These are phyloP conservation scores for Ectobius pallidus DNA, from an alignment of 2,888 invertebrate genomes.

Conservation along the genomic window DNA sequence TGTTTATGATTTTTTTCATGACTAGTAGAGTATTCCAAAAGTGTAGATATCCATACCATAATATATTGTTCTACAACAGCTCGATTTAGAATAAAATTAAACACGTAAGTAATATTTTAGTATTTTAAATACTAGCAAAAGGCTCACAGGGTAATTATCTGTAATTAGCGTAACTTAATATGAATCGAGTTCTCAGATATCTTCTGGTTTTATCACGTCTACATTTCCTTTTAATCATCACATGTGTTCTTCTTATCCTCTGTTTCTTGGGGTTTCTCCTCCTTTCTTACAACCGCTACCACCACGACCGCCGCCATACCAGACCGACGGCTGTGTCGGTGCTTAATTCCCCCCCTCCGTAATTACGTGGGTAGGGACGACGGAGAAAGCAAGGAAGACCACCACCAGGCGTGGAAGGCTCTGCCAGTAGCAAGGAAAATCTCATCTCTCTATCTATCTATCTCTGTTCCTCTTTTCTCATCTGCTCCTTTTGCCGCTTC, in stretches of 20 bases:
- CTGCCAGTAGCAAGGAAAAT: conserved; percentile 12
- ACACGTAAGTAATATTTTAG: too few species aligned
- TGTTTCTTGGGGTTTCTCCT: conserved; percentile 12
- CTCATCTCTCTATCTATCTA: conserved; percentile 12
- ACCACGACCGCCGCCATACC: background rate
- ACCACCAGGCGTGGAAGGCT: background rate
- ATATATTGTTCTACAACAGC: too few species aligned
- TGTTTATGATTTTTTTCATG: too few species aligned
- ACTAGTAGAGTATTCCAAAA: too few species aligned
- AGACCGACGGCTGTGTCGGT: conserved; percentile 53
- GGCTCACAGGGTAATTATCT: too few species aligned
- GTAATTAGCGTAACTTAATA: too few species aligned
- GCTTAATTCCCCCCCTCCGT: conserved; percentile 58
- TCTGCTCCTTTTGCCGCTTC: conserved; percentile 34
- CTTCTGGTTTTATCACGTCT: background rate
- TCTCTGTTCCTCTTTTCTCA: conserved; percentile 31
- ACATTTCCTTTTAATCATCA: conserved; percentile 2
- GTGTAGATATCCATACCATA: too few species aligned
- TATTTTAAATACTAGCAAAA: too few species aligned
- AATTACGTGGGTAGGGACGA: conserved; percentile 24
- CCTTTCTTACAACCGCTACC: conserved; percentile 13
- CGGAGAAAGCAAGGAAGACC: background rate
- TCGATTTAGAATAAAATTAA: too few species aligned
- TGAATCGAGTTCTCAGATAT: too few species aligned
- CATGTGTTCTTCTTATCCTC: background rate